phyloP scores from a whole-genome alignment of 1,140 invertebrate species.

The Scylla paramamosain region DNA sequence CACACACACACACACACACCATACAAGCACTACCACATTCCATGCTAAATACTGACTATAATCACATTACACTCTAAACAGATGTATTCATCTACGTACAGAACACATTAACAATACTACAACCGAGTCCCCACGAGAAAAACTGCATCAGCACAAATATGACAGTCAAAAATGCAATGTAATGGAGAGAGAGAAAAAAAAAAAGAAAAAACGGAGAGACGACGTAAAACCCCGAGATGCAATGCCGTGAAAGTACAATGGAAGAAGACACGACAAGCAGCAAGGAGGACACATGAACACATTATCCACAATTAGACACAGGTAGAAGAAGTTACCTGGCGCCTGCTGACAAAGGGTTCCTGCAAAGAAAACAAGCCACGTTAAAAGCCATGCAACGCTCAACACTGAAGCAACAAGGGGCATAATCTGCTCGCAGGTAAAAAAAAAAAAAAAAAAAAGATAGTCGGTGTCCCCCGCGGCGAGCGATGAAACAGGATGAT shows the following conservation, averaged over 20 bases:
- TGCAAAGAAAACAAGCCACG: conserved; percentile 41
- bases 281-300: background rate
- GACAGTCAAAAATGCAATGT: background rate
- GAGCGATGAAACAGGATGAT: too few species aligned
- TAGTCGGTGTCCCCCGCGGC: too few species aligned
- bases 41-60: too few species aligned
- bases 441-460: conserved; percentile 12
- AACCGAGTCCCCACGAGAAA: too few species aligned
- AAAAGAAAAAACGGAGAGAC: background rate
- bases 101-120: too few species aligned
- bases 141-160: background rate
- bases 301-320: conserved; percentile 13
- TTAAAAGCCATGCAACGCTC: conserved; percentile 44
- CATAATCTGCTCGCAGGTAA: background rate
- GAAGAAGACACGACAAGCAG: too few species aligned
- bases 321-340: conserved; percentile 54
- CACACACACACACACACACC: too few species aligned
- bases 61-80: too few species aligned
- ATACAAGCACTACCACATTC: too few species aligned
- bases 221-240: too few species aligned
- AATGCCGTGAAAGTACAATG: too few species aligned
- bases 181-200: background rate
- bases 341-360: conserved; percentile 63
- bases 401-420: background rate
- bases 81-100: too few species aligned